Base-by-base conservation (phyloP, 2,888 invertebrate genomes). In the Saturnia japonica region DNA sequence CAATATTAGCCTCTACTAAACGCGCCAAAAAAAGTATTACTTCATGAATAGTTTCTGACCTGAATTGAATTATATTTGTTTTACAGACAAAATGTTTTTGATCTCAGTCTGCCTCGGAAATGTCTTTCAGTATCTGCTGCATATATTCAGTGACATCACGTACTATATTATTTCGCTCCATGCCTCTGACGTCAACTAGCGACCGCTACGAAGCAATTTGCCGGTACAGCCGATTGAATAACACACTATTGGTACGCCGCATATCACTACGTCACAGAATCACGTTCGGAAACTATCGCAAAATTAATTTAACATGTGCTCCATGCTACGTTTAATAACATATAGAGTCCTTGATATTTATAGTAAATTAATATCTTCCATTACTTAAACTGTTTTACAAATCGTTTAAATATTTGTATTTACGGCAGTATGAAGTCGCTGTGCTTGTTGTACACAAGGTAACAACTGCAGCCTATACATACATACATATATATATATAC, bases 211-310 rank as follows among this genome's bases (percentile, higher is more conserved):
- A 28, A 54, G 19, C 68, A 68, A 68, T 68, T 68, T 68, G 68
- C 54, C 68, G 14, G 47, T 68, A 68, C 68, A 28, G 19, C 34
- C 40, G 68, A 68, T 68, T 54, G 34, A 68, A 54, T 68, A 68
- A 68, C 68, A 16, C 54, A 28, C 54, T 40, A 40, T 54, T 7
- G 54, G 54, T n/a, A 40, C 54, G 28, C 19, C 34, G 40, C 28
- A 54, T 54, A 28, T n/a, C 8, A n/a, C 40, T 64, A 34, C 16
- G 40, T 68, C 47, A 40, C 34, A 45, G 68, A 68, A 19, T 54
- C 57, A 51, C n/a, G 54, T 51, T 51, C n/a, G 28, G 28, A 47
- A 68, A n/a, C n/a, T n/a, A n/a, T n/a, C n/a, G n/a, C n/a, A n/a
- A n/a, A n/a, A 68, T 51, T 68, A 54, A 47, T 34, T 40, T 40